Evolutionary conservation across 2,888 invertebrate genomes (phyloP).

Genomic region (Volucella inanis): DNA sequence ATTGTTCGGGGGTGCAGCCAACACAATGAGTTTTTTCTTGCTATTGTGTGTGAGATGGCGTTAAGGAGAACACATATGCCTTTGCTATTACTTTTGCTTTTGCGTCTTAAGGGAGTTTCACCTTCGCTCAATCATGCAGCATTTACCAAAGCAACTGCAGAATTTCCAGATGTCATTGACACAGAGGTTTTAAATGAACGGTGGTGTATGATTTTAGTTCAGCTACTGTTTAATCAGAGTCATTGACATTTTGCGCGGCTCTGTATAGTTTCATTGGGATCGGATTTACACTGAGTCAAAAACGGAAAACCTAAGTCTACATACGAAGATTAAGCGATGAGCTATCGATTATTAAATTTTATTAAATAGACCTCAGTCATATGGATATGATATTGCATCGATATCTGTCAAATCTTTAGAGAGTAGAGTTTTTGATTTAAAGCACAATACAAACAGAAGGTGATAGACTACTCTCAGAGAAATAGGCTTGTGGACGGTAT

Average conservation of each 20-base stretch:
- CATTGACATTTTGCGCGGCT: too few relatives aligned
- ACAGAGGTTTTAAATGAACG: constrained; percentile 21
- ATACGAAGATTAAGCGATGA: too few relatives aligned
- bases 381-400: too few relatives aligned
- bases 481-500: too few relatives aligned
- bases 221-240: constrained; percentile 18
- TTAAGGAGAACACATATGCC: constrained; percentile 65
- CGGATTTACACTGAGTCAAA: not conserved
- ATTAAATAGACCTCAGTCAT: too few relatives aligned
- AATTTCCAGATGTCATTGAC: constrained; percentile 71
- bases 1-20: constrained; percentile 73
- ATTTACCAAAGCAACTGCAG: constrained; percentile 14
- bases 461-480: too few relatives aligned
- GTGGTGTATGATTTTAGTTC: not conserved
- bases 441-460: too few relatives aligned
- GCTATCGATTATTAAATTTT: too few relatives aligned
- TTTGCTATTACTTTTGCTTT: constrained; percentile 51
- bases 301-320: too few relatives aligned
- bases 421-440: too few relatives aligned
- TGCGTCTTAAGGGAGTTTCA: constrained; percentile 60
- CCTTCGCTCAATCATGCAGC: constrained; percentile 30
- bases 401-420: too few relatives aligned
- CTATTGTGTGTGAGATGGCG: constrained; percentile 57
- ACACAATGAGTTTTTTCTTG: constrained; percentile 61
- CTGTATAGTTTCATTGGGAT: constrained; percentile 1